Percentiles rank a stretch among this genome's conserved stretches.
phyloP scores from a whole-genome alignment of 2,113 vertebrate species.

The Anoplopoma fimbria region DNA sequence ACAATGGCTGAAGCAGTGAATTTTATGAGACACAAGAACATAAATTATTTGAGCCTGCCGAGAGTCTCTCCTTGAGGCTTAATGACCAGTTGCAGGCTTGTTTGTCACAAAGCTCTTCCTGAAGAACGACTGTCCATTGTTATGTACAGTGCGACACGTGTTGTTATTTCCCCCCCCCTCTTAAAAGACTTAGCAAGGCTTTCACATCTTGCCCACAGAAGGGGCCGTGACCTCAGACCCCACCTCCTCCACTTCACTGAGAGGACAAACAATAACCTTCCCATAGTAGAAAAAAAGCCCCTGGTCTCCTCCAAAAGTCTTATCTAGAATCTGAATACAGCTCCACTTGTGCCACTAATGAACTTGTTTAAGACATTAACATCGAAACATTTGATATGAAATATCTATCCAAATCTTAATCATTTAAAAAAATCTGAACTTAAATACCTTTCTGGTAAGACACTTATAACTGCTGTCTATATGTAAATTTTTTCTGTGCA shows the following conservation, averaged over 20 bases:
- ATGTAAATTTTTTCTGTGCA: neutral
- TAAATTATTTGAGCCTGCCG: neutral
- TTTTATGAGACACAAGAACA: conserved; percentile 1
- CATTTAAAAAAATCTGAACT: neutral
- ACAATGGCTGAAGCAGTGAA: neutral
- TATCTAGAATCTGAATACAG: conserved; percentile 6
- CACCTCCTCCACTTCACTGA: conserved; percentile 27
- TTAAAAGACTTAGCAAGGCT: conserved; percentile 54
- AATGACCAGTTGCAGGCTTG: conserved; percentile 19
- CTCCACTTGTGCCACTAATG: conserved; percentile 12
- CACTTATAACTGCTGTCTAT: neutral
- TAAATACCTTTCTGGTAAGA: neutral
- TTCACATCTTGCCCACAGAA: conserved; percentile 62
- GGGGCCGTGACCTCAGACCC: conserved; percentile 59
- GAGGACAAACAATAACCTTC: conserved; percentile 71
- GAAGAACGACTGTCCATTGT: conserved; percentile 76
- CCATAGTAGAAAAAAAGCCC: conserved; percentile 40
- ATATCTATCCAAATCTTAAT: neutral
- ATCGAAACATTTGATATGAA: neutral
- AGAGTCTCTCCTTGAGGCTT: conserved; percentile 31
- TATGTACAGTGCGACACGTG: conserved; percentile 65
- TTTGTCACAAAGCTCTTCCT: conserved; percentile 68
- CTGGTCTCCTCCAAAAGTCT: conserved; percentile 12
- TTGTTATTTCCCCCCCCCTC: conserved; percentile 82
- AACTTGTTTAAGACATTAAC: conserved; percentile 6